Evolutionary conservation across 2,113 vertebrate species (phyloP), one percentile per base, ranked within the genome.

Genomic region (Syngnathus typhle): DNA sequence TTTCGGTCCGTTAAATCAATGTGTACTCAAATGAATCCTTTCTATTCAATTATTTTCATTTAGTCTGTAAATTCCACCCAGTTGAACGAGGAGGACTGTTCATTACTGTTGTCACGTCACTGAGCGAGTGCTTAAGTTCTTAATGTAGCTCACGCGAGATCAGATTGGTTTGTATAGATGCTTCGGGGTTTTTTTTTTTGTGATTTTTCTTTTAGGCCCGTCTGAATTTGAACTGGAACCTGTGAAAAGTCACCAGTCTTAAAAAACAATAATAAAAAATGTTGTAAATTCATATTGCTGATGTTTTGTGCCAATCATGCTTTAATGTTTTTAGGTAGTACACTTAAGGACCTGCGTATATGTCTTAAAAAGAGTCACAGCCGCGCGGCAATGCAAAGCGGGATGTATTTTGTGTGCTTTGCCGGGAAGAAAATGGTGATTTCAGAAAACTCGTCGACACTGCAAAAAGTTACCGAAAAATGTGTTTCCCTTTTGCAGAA

Each of bases 401-500:
- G 82, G 82, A 84, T 87, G 77, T 85, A 62, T 44, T 44, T 6
- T 21, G 10, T 13, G 60, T 21, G n/a, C 60, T 62, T 62, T 62
- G 39, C 38, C n/a, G 60, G 41, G 60, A 13, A 13, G 38, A 13
- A n/a, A n/a, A 51, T 86, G 16, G 60, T 93, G 91, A 92, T 87
- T 58, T 91, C 74, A 81, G 88, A 93, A 91, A 89, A 83, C 92
- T 93, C 92, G 91, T 88, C 87, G 92, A 94, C 92, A 93, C 90
- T 92, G 89, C 93, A 90, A 58, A 32, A 58, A 90, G 91, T 92
- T 91, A 82, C 87, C 88, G 89, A 85, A 93, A 89, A 81, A 88
- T 85, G 80, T 89, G 87, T 83, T 91, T 89, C 91, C 89, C 90
- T 91, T 91, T 90, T 91, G 90, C 92, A 92, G 85, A 90, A 91